Percentiles rank a stretch among this genome's conserved stretches.
Conservation (phyloP, 2,797 vertebrate species). For the Glossophaga mutica region DNA sequence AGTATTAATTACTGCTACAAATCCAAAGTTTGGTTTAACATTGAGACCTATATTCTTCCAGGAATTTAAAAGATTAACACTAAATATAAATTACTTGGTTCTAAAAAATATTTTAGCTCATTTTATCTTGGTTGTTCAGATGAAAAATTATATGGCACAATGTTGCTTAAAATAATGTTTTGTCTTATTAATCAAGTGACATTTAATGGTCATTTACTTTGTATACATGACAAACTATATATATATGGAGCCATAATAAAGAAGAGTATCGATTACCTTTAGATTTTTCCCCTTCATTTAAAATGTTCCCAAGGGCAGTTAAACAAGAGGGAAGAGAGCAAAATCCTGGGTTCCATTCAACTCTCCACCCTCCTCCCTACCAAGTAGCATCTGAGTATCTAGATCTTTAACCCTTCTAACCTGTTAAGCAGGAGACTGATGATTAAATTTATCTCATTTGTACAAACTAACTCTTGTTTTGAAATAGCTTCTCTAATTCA, state of each 20-base stretch:
- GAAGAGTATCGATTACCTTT: neutral
- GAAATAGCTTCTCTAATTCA: neutral
- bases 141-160: neutral
- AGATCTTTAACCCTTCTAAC: neutral
- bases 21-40: neutral
- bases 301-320: neutral
- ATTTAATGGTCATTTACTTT: neutral
- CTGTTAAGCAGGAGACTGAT: neutral
- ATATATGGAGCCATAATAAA: neutral
- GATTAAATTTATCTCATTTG: neutral
- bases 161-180: neutral
- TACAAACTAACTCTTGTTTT: neutral
- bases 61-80: neutral
- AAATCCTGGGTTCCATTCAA: neutral
- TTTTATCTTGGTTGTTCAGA: neutral
- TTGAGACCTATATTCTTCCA: neutral
- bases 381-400: neutral
- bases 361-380: neutral
- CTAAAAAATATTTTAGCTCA: neutral
- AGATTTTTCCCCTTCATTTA: neutral
- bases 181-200: neutral
- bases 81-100: neutral
- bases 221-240: neutral
- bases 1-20: neutral
- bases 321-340: neutral